Base-by-base conservation (phyloP, 2,113 vertebrate genomes). In the Macquaria ambigua region DNA sequence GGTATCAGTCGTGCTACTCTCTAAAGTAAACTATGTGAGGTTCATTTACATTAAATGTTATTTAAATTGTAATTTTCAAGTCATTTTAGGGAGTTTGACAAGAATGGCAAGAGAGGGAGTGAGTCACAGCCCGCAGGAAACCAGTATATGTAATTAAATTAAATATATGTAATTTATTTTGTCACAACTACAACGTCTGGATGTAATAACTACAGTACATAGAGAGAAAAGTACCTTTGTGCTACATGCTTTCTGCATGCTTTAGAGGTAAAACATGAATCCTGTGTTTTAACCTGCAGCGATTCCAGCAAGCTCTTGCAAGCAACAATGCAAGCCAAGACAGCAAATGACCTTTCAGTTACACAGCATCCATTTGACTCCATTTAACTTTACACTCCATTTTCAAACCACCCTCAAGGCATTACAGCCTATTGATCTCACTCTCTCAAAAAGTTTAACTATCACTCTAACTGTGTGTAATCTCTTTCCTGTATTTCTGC, bases 351-450 rank as follows among this genome's bases (percentile, higher is more conserved):
- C 70, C 63, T 83, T n/a, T 23, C 43, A 59, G 52, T 46, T 83
- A 8, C 25, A 73, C 58, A 41, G 66, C 31, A 67, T 73, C 43
- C 16, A 59, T 77, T 78, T 43, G 18, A 79, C 71, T 85, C 25
- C 53, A 56, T 37, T 75, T 50, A 59, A 69, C 43, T 50, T 66
- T 14, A 37, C 1, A n/a, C n/a, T 68, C 3, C 18, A 58, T 58
- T 80, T 46, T 84, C 52, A 71, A 50, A 77, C 52, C 16, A 37
- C 3, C 75, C 59, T 59, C 3, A 5, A 79, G 59, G 74, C 74
- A 70, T 77, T 71, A 46, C 50, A 72, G 77, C 62, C 70, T 87
- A 81, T 82, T 85, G 77, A 79, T 88, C 75, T 81, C 23, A 34
- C 37, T 52, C 28, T 2, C 28, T 31, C 43, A 72, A 23, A 78